Evolutionary conservation across 2,113 vertebrate species (phyloP), one percentile per base, ranked within the genome.

Genomic region (Hypomesus transpacificus): DNA sequence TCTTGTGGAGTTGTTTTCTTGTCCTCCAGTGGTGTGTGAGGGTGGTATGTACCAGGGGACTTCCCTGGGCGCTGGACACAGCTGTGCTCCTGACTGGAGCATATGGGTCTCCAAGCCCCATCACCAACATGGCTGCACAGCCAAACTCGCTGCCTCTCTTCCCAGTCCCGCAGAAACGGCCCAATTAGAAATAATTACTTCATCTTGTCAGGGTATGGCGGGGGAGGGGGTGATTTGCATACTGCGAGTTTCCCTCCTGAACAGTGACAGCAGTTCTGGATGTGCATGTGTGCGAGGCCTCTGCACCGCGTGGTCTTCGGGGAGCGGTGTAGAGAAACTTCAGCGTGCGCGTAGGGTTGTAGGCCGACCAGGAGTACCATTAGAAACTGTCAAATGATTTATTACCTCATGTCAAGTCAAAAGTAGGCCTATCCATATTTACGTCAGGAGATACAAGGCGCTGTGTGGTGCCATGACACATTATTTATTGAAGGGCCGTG

Each of bases 141-240:
- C 62, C 71, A 73, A 68, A 75, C 75, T 81, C 86, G 72, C 73
- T 73, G 73, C 51, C 4, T 68, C 39, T 46, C 56, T 72, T 60
- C 54, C 70, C 53, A 70, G 72, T 78, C 73, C 79, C 72, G 79
- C 66, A 71, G 78, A 87, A 46, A 84, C 74, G 70, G 34, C 67
- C 75, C 86, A 90, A 87, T 91, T 89, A 88, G 73, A 83, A 84
- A 86, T 71, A 88, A 89, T 89, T 75, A 85, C 74, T 58, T 66
- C 76, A 34, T 80, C 66, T 71, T 57, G 77, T 75, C 34, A 71
- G 75, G 13, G 39, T 46, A 46, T 13, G 39, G 7, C 7, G 39
- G 9, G 39, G 39, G 9, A 2, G 39, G 16, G 59, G 68, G 68
- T 74, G 56, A 85, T 81, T 85, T 82, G 52, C 59, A 66, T 56